These are phyloP conservation scores for Drosophila trapezifrons DNA, from an alignment of 1,140 invertebrate species.

Conservation along the genomic window DNA sequence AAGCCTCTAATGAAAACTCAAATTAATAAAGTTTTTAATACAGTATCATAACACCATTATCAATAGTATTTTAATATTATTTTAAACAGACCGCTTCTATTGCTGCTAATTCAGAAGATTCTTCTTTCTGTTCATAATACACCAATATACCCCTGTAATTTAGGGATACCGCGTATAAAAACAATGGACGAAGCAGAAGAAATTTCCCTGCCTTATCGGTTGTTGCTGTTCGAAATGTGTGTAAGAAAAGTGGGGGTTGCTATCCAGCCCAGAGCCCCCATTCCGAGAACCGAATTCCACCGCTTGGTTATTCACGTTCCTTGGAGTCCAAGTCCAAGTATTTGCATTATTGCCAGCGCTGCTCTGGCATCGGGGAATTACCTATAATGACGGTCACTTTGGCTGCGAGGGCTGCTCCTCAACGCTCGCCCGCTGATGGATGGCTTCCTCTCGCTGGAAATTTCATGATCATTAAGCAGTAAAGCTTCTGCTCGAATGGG, in stretches of 20 bases:
- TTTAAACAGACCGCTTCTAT: background rate
- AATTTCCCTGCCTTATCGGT: constrained; percentile 62
- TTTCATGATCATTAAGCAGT: constrained; percentile 42
- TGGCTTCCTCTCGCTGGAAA: constrained; percentile 35
- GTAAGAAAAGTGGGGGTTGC: constrained; percentile 1
- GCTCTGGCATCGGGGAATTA: constrained; percentile 48
- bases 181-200: constrained; percentile 33
- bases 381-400: constrained; percentile 50
- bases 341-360: constrained; percentile 45
- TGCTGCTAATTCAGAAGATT: too few relatives aligned
- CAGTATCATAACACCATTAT: too few relatives aligned
- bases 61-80: background rate
- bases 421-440: constrained; percentile 30
- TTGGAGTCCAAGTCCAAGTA: constrained; percentile 23
- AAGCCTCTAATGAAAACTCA: too few relatives aligned
- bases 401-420: constrained; percentile 6
- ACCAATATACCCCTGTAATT: background rate
- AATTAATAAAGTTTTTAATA: too few relatives aligned
- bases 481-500: constrained; percentile 27
- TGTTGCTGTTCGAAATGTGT: constrained; percentile 38
- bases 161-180: constrained; percentile 15
- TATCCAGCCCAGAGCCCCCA: background rate
- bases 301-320: constrained; percentile 1
- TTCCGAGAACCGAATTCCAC: constrained; percentile 1
- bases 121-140: too few relatives aligned